Conservation (phyloP, 2,888 invertebrate species). For the Hesperia comma region DNA sequence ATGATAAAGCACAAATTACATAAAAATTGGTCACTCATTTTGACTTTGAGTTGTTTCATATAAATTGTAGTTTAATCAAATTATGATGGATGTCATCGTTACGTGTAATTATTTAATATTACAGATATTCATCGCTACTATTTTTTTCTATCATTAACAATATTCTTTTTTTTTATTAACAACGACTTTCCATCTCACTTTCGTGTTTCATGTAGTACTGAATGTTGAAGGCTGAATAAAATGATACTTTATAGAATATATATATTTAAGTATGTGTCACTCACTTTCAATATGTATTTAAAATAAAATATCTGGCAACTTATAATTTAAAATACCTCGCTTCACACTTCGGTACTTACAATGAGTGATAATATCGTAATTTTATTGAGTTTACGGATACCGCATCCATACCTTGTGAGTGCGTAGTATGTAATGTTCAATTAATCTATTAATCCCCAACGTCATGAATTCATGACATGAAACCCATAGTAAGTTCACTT, state of each 20-base stretch:
- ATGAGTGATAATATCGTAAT: slow-evolving; percentile 38
- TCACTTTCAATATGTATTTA: neutral
- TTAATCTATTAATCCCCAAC: too few species aligned
- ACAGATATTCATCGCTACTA: too few species aligned
- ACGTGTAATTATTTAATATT: too few species aligned
- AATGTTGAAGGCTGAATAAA: neutral
- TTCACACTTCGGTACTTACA: slow-evolving; percentile 55
- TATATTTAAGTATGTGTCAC: neutral
- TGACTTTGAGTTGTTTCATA: neutral
- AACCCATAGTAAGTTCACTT: too few species aligned
- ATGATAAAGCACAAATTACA: neutral
- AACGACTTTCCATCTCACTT: too few species aligned
- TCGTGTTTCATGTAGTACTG: too few species aligned
- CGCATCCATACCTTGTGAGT: slow-evolving; percentile 26
- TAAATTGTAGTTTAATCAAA: neutral
- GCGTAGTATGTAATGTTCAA: slow-evolving; percentile 35
- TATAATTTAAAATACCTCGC: slow-evolving; percentile 44
- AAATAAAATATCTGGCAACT: slow-evolving; percentile 38
- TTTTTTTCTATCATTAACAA: too few species aligned
- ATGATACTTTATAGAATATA: neutral
- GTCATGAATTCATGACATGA: too few species aligned
- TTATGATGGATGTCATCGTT: too few species aligned
- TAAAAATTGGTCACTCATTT: neutral
- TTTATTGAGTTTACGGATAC: slow-evolving; percentile 27
- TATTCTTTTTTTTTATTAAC: too few species aligned